Evolutionary conservation across 2,113 vertebrate species (phyloP).

Genomic region (Pao palembangensis): DNA sequence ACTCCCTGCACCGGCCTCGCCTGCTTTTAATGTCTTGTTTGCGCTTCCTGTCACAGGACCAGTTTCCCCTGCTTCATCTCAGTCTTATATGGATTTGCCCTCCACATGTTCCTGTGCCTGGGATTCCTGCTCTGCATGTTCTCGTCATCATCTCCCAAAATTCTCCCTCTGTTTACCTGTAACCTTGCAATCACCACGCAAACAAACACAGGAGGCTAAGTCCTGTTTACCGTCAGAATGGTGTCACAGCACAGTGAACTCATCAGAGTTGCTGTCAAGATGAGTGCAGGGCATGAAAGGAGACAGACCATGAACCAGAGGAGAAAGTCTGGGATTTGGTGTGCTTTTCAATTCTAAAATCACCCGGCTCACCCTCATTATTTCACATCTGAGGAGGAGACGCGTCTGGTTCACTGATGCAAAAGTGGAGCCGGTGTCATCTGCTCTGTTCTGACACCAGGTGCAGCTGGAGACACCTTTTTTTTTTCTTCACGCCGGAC

Average conservation of each 20-base stretch:
- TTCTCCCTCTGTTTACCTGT: constrained; percentile 18
- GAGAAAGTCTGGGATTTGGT: neutral
- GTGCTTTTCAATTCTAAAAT: constrained; percentile 27
- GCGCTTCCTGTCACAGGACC: constrained; percentile 46
- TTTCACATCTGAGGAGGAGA: neutral
- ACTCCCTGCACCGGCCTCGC: constrained; percentile 41
- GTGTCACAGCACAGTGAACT: constrained; percentile 22
- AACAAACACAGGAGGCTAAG: constrained; percentile 15
- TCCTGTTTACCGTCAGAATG: constrained; percentile 18
- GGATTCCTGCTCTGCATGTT: neutral
- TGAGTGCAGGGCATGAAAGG: constrained; percentile 8
- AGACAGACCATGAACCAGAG: constrained; percentile 3
- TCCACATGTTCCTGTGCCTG: neutral
- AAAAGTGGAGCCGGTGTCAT: neutral
- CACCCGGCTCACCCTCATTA: neutral
- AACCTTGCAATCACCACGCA: constrained; percentile 10
- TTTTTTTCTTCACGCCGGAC: neutral
- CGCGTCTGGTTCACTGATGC: neutral
- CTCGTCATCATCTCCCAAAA: constrained; percentile 31
- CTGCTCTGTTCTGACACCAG: neutral
- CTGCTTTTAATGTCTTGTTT: constrained; percentile 52
- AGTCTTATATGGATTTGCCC: neutral
- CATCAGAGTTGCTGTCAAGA: constrained; percentile 26
- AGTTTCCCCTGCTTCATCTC: constrained; percentile 9
- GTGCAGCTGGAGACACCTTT: neutral